Evolutionary conservation across 2,113 vertebrate species (phyloP).

Genomic region (Monarcha castaneiventris): DNA sequence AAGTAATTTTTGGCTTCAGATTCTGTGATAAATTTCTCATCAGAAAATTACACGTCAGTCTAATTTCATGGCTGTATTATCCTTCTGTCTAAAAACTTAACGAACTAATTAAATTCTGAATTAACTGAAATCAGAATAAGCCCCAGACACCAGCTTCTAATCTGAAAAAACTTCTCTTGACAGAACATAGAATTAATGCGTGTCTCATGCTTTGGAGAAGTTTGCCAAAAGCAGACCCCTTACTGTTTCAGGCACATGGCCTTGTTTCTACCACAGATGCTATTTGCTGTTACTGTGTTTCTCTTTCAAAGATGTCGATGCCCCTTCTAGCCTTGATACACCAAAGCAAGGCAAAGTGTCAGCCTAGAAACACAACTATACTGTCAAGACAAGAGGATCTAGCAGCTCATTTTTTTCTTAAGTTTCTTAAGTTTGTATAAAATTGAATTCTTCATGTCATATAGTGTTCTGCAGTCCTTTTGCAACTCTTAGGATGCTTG

Average conservation of each 20-base stretch:
- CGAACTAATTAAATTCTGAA: conserved; percentile 48
- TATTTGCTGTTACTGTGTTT: not conserved
- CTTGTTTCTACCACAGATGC: not conserved
- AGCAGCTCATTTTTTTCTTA: not conserved
- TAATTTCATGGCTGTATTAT: conserved; percentile 54
- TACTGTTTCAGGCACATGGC: not conserved
- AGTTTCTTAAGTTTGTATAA: not conserved
- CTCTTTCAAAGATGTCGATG: not conserved
- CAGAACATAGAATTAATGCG: conserved; percentile 1
- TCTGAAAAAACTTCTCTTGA: not conserved
- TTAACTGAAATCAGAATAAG: conserved; percentile 49
- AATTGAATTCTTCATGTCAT: not conserved
- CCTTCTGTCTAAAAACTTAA: conserved; percentile 51
- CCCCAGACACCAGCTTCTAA: not conserved
- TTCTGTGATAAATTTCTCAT: conserved; percentile 52
- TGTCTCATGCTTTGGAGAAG: not conserved
- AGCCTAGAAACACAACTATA: not conserved
- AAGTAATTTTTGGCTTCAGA: conserved; percentile 33
- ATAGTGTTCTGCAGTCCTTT: not conserved
- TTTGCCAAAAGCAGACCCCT: not conserved
- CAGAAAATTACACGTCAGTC: conserved; percentile 40
- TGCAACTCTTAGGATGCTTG: not conserved
- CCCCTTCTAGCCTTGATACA: not conserved
- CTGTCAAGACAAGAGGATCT: not conserved
- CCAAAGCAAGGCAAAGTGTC: not conserved